Evolutionary conservation across 2,888 invertebrate species (phyloP), one percentile per base, ranked within the genome.

Genomic region (Phorcus lineatus): DNA sequence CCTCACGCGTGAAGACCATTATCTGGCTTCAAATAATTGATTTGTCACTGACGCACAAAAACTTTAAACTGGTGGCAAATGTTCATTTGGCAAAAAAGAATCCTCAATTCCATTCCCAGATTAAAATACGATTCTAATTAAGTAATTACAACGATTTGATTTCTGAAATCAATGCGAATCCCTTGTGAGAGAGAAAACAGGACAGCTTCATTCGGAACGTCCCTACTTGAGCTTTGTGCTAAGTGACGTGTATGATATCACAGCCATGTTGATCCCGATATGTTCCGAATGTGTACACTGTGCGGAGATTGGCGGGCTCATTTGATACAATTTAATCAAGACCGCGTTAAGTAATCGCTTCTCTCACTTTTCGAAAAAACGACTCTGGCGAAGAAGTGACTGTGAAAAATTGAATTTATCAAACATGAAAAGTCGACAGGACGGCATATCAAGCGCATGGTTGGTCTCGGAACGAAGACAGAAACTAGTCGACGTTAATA

Each of bases 341-440:
- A 62, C 28, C 62, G 62, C 28, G 28, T 62, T 62, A 62, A 62
- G 28, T 28, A 28, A 62, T 62, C 62, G 62, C 28, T 28, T 28
- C 62, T 28, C 9, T 62, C 62, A 62, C 24, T 62, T 28, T 62
- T 24, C 62, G 19, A 62, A 62, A 62, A 62, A 62, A 24, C 28
- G 28, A 62, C 62, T 62, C 62, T 62, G 62, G 28, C 24, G 24
- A 28, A 62, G 62, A 62, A 62, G 28, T 62, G 62, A 62, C 62
- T 62, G 62, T 62, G 47, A 47, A 62, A 62, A 62, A 62, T 62
- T 28, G 28, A 62, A 62, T 62, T 62, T 62, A 62, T 28, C 62
- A 28, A 62, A 62, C 62, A 62, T 62, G 62, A 62, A 47, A 62
- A 62, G 62, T 62, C 62, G 62, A 62, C 62, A 62, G 62, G 62